Evolutionary conservation across 2,113 vertebrate genomes (phyloP).

Genomic region (Tricholaema leucomelas): DNA sequence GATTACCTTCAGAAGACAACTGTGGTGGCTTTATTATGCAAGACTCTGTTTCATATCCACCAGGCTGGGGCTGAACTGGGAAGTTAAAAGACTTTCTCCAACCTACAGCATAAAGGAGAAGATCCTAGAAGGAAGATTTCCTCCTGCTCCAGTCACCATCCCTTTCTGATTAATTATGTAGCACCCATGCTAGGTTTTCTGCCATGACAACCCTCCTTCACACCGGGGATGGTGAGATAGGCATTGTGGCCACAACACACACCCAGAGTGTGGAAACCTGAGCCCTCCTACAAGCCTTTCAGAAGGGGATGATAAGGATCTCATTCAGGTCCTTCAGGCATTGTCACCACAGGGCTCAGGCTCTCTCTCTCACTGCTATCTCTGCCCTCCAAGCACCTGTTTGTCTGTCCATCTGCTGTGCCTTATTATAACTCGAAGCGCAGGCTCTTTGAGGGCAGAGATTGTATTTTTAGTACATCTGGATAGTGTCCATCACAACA

Average conservation of each 20-base stretch:
- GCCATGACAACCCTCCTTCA: neutral
- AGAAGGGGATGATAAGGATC: neutral
- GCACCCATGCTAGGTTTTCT: rapidly evolving
- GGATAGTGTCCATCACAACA: neutral
- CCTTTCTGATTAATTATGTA: rapidly evolving
- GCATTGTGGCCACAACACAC: neutral
- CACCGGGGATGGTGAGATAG: neutral
- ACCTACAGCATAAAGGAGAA: rapidly evolving
- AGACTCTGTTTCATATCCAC: rapidly evolving
- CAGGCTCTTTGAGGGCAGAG: neutral
- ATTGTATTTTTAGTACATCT: neutral
- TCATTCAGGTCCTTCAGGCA: neutral
- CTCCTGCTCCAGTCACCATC: rapidly evolving
- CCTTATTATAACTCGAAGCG: neutral
- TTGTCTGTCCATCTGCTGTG: neutral
- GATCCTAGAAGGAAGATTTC: neutral
- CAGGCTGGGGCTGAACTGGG: neutral
- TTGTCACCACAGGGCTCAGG: neutral
- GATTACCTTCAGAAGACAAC: neutral
- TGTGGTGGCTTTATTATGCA: rapidly evolving
- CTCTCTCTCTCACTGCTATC: neutral
- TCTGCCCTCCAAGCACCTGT: neutral
- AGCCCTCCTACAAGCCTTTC: neutral
- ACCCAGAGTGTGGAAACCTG: neutral
- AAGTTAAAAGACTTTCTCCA: rapidly evolving